Evolutionary conservation across 2,888 invertebrate species (phyloP).

Genomic region (Andrena bicolor): DNA sequence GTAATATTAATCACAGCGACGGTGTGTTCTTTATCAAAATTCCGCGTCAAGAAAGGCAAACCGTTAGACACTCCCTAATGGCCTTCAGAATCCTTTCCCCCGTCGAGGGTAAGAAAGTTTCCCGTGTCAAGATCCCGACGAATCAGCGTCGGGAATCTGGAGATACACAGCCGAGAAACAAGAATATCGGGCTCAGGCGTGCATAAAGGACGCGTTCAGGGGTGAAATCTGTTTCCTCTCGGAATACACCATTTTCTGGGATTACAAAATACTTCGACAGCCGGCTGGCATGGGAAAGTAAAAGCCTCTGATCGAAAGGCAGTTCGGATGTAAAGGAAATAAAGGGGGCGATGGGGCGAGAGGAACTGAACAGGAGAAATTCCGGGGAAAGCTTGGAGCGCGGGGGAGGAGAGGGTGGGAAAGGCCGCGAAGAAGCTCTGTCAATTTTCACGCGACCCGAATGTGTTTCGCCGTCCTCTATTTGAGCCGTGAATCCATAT

Average conservation of each 20-base stretch:
- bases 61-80: constrained; percentile 9
- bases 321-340: constrained; percentile 68
- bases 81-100: not conserved
- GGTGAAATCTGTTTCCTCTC: constrained; percentile 70
- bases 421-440: constrained; percentile 53
- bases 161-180: constrained; percentile 42
- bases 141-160: constrained; percentile 31
- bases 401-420: constrained; percentile 18
- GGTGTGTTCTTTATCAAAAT: not conserved
- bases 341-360: constrained; percentile 65
- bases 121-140: constrained; percentile 25
- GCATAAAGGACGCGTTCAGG: constrained; percentile 61
- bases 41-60: not conserved
- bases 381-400: constrained; percentile 40
- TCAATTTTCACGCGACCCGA: constrained; percentile 51
- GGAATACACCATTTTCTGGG: constrained; percentile 68
- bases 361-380: constrained; percentile 64
- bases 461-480: constrained; percentile 58
- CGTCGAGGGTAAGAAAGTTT: not conserved
- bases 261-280: constrained; percentile 72
- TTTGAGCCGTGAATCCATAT: constrained; percentile 52
- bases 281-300: constrained; percentile 60
- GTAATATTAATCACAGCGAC: not conserved
- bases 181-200: constrained; percentile 60
- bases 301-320: constrained; percentile 67